Base-by-base conservation (phyloP, 1,140 invertebrate species). In the Saccostrea glomerata region DNA sequence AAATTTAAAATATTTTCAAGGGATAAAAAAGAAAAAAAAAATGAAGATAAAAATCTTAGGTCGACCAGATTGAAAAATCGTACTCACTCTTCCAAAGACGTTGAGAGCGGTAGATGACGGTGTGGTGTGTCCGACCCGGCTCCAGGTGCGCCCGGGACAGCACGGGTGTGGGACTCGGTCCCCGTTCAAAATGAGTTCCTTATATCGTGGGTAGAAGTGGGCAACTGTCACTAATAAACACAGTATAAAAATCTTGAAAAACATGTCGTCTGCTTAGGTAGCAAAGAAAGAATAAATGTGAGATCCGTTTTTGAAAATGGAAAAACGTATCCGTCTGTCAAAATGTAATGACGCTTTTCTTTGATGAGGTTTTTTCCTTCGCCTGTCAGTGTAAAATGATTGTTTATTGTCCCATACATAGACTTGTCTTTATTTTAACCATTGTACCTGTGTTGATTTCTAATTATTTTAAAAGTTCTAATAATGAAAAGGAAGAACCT, bases 321-420 rank as follows among this genome's bases (percentile, higher is more conserved):
- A 63, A n/a, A 63, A n/a, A n/a, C 58, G 58, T 63, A 63, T 63
- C n/a, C n/a, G 58, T 63, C n/a, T n/a, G 58, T 63, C 58, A 63
- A 6, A 63, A 17, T 63, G 15, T 6, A 20, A 17, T 63, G 58
- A 63, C n/a, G 58, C n/a, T 20, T 63, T 63, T n/a, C 58, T 17
- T 63, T 20, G n/a, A 17, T 63, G 58, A 9, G 47, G 30, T 36
- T 47, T 47, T n/a, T 47, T 47, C 9, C 47, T 47, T 63, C 58
- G 58, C 58, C 17, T 63, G 58, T 63, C 58, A 63, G 17, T 20
- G 58, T 60, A 15, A 17, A 60, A 20, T 60, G 15, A 63, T 47
- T 47, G 47, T 47, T 47, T 63, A 20, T 20, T 63, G 58, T 20
- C 58, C 15, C 47, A 9, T 47, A 9, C 47, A 47, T 63, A 17